A percentile compares a stretch with the other conserved stretches of the same genome.
Conservation (phyloP, 23 tunicate genomes). For the Trididemnum clinides region DNA sequence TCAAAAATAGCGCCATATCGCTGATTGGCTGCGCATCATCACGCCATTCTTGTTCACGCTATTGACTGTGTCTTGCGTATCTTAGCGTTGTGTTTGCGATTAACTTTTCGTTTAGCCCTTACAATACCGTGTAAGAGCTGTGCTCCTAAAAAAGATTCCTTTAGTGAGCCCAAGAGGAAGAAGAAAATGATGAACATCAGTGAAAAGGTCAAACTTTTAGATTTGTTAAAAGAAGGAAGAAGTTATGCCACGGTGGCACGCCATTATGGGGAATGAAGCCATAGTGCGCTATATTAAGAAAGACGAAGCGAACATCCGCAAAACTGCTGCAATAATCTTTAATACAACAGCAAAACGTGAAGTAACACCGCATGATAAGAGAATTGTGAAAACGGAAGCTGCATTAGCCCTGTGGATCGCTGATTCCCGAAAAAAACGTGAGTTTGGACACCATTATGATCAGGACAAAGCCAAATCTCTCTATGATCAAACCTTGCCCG, state of each 20-base stretch:
- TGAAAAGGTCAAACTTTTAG: neutral
- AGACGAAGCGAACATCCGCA: too few relatives aligned
- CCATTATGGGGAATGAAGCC: neutral
- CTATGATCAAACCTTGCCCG: neutral
- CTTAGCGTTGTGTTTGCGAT: too few relatives aligned
- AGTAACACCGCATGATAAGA: neutral
- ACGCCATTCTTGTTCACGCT: too few relatives aligned
- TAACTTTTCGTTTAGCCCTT: too few relatives aligned
- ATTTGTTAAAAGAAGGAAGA: neutral
- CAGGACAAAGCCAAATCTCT: neutral
- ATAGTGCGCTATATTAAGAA: neutral
- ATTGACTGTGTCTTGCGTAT: too few relatives aligned
- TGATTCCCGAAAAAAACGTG: neutral
- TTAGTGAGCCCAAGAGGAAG: too few relatives aligned
- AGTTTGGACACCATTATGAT: neutral
- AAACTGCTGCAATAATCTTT: neutral
- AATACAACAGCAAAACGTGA: neutral
- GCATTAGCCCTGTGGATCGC: too few relatives aligned
- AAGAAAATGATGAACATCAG: neutral
- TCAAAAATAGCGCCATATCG: too few relatives aligned
- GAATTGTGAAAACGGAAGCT: too few relatives aligned
- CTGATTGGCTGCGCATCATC: too few relatives aligned
- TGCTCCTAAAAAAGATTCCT: neutral
- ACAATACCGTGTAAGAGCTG: neutral
- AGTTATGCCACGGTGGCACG: neutral